These are phyloP conservation scores for Andrena chrysosceles DNA, from an alignment of 2,888 invertebrate genomes.

Conservation along the genomic window DNA sequence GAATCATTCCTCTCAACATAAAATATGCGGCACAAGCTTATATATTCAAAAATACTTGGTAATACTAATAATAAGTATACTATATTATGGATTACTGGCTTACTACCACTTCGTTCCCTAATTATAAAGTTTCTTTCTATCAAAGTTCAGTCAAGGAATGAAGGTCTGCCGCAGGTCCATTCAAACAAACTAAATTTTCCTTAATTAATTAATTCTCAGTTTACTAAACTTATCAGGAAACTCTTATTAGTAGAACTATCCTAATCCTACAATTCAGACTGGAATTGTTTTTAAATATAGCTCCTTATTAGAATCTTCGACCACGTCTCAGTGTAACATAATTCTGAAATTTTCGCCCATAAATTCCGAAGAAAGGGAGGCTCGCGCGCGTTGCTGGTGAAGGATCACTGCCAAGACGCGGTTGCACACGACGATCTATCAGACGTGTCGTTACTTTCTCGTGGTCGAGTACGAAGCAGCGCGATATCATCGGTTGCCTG, in stretches of 20 bases:
- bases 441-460: slow-evolving; percentile 44
- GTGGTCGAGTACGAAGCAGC: slow-evolving; percentile 20
- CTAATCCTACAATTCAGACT: too few relatives aligned
- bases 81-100: too few relatives aligned
- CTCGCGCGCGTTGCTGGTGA: slow-evolving; percentile 16
- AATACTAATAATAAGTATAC: too few relatives aligned
- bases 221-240: not conserved
- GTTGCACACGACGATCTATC: slow-evolving; percentile 35
- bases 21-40: too few relatives aligned
- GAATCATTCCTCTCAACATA: not conserved
- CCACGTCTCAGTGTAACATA: not conserved
- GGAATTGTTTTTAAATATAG: too few relatives aligned
- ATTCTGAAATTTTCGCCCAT: not conserved
- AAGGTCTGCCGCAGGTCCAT: too few relatives aligned
- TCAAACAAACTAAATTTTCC: too few relatives aligned
- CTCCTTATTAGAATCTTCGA: too few relatives aligned
- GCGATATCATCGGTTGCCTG: slow-evolving; percentile 17
- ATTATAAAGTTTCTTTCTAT: too few relatives aligned
- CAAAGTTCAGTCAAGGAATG: too few relatives aligned
- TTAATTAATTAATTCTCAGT: not conserved
- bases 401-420: slow-evolving; percentile 50
- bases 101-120: too few relatives aligned
- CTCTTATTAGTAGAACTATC: not conserved
- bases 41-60: too few relatives aligned
- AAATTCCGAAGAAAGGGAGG: not conserved